These are phyloP conservation scores for Callosobruchus maculatus DNA, from an alignment of 2,888 invertebrate species.

Conservation along the genomic window DNA sequence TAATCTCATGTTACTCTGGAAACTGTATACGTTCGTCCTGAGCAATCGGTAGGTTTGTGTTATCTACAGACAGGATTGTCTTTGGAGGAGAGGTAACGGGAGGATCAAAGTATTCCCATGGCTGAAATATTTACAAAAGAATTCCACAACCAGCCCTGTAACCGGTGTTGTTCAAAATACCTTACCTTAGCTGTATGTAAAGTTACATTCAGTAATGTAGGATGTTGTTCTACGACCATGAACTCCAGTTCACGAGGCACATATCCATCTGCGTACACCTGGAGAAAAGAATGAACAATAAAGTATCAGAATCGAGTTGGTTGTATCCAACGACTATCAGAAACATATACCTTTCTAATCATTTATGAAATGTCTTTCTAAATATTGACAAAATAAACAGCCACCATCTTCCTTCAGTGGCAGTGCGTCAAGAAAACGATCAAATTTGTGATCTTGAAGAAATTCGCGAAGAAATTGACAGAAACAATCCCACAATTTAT, in stretches of 20 bases:
- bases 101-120: conserved; percentile 41
- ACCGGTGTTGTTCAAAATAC: background rate
- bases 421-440: too few species aligned
- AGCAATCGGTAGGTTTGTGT: conserved; percentile 23
- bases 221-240: conserved; percentile 80
- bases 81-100: conserved; percentile 46
- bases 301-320: too few species aligned
- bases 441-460: too few species aligned
- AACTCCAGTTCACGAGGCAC: conserved; percentile 81
- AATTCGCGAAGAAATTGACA: too few species aligned
- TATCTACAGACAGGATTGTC: conserved; percentile 36
- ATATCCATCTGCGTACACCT: conserved; percentile 84
- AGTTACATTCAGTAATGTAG: conserved; percentile 80
- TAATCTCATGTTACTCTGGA: conserved; percentile 23
- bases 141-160: conserved; percentile 17
- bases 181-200: conserved; percentile 75
- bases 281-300: conserved; percentile 16
- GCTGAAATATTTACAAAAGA: conserved; percentile 40
- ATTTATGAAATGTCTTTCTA: too few species aligned
- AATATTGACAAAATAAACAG: too few species aligned
- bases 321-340: too few species aligned
- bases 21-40: conserved; percentile 35
- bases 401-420: too few species aligned
- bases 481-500: too few species aligned
- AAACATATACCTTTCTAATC: too few species aligned